phyloP scores from a whole-genome alignment of 2,113 vertebrate species.

The Ploceus nigricollis region DNA sequence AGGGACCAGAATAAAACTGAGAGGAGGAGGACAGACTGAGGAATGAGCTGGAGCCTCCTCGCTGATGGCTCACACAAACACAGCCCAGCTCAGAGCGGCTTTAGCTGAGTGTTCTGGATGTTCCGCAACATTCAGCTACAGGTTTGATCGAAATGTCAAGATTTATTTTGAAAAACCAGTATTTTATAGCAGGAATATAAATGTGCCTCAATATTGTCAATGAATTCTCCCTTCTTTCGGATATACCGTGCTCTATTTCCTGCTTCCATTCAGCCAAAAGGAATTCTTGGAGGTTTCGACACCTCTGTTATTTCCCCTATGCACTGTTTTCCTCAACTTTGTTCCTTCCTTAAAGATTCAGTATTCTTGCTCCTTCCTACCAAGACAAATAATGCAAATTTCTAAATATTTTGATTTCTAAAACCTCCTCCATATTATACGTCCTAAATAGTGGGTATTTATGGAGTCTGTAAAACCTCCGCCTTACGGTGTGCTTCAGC shows the following conservation, averaged over 20 bases:
- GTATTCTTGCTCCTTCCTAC: neutral
- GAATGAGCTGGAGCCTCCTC: neutral
- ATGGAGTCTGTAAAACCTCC: neutral
- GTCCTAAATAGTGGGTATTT: slow-evolving; percentile 37
- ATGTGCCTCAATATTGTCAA: neutral
- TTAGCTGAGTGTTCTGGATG: slow-evolving; percentile 5
- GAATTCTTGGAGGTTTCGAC: neutral
- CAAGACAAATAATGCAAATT: slow-evolving; percentile 43
- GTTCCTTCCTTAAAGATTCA: neutral
- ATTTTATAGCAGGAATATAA: neutral
- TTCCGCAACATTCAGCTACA: neutral
- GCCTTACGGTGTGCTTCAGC: slow-evolving; percentile 33
- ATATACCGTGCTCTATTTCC: neutral
- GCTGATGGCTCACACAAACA: slow-evolving; percentile 1
- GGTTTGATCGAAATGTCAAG: neutral
- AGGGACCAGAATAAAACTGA: slow-evolving; percentile 31
- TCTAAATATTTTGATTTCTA: slow-evolving; percentile 60
- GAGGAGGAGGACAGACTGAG: slow-evolving; percentile 14
- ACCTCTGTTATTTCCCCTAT: neutral
- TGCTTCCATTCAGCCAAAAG: neutral
- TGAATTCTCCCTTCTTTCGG: neutral
- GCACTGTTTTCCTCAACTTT: slow-evolving; percentile 6
- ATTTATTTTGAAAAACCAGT: neutral
- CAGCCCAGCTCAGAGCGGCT: neutral
- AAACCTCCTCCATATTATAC: slow-evolving; percentile 27